phyloP scores from a whole-genome alignment of 2,797 vertebrate species.

The Clarias laeviceps region DNA sequence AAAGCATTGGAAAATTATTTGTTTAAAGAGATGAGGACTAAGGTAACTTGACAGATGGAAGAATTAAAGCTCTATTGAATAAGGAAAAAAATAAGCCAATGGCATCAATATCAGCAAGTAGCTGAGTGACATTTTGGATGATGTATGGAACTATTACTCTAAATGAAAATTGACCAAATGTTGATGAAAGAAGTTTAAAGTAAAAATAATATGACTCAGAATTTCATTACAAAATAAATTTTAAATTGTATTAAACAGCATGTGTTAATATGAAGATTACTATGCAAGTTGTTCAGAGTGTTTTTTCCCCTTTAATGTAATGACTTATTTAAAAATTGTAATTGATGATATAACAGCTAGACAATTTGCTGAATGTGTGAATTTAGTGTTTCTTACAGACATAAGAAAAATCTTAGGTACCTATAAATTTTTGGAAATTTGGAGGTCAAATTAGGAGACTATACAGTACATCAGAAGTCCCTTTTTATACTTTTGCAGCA shows the following conservation, averaged over 20 bases:
- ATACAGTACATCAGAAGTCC: not conserved
- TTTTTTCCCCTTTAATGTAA: not conserved
- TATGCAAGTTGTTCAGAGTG: not conserved
- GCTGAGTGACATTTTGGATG: not conserved
- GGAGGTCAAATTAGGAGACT: not conserved
- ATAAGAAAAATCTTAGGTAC: conserved; percentile 19
- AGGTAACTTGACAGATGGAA: not conserved
- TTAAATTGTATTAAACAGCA: not conserved
- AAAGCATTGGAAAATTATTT: not conserved
- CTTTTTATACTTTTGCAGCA: not conserved
- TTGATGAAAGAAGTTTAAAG: not conserved
- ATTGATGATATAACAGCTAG: conserved; percentile 2
- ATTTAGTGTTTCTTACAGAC: conserved; percentile 10
- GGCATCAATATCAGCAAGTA: not conserved
- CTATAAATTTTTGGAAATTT: not conserved
- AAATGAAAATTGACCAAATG: not conserved
- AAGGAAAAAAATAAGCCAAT: not conserved
- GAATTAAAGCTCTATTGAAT: not conserved
- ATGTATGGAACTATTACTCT: not conserved
- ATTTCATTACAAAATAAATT: not conserved
- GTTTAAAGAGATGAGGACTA: not conserved
- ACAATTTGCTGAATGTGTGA: conserved; percentile 4
- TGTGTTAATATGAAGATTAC: not conserved
- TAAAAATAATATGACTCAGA: not conserved
- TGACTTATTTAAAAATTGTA: conserved; percentile 2